Evolutionary conservation across 2,797 vertebrate genomes (phyloP).

Genomic region (Zenarchopterus dispar): DNA sequence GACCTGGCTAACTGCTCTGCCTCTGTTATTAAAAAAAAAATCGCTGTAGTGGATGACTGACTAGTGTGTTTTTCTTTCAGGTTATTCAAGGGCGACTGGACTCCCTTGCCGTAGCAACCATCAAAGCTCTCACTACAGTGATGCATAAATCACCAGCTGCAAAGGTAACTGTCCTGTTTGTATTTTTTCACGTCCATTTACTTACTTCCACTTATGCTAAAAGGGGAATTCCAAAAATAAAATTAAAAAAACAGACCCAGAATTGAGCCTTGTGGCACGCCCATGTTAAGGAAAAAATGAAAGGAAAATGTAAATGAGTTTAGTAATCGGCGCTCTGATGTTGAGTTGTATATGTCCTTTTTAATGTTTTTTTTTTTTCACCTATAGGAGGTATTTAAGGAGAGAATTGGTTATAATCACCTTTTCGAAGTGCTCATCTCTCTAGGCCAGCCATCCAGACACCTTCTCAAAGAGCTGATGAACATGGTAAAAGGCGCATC

Average conservation of each 20-base stretch:
- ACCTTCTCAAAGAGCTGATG: constrained; percentile 95
- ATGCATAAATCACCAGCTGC: constrained; percentile 98
- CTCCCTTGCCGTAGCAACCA: constrained; percentile 91
- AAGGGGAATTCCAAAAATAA: too few relatives aligned
- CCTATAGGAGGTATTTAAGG: constrained; percentile 95
- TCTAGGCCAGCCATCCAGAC: constrained; percentile 90
- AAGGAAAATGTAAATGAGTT: too few relatives aligned
- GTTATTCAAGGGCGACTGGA: constrained; percentile 94
- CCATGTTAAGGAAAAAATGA: background rate
- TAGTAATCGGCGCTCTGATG: too few relatives aligned
- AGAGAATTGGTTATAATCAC: constrained; percentile 95
- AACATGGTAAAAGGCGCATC: constrained; percentile 89
- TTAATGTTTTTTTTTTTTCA: background rate
- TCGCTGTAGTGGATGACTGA: constrained; percentile 21
- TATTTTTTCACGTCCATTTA: background rate
- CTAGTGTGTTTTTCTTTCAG: constrained; percentile 68
- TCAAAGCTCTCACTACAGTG: constrained; percentile 95
- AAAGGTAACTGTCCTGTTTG: constrained; percentile 83
- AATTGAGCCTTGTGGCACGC: background rate
- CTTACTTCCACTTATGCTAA: too few relatives aligned
- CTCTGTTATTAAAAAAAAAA: background rate
- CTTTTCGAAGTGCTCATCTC: constrained; percentile 94
- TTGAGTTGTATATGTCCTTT: too few relatives aligned
- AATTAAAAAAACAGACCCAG: background rate
- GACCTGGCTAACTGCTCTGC: background rate